Base-by-base conservation (phyloP, 2,888 invertebrate genomes). In the Chrysotoxum bicinctum region DNA sequence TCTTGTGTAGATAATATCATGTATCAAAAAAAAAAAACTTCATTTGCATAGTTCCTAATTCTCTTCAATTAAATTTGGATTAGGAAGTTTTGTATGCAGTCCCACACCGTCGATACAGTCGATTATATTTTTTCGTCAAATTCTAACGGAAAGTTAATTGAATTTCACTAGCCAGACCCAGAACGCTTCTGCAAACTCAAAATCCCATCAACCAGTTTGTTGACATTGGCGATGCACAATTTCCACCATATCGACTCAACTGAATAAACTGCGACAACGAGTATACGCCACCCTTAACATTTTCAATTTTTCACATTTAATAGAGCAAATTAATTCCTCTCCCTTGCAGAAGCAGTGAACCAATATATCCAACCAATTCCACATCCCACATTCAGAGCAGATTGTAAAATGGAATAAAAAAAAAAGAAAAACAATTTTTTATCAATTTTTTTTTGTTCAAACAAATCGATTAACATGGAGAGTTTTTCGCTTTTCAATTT, bases 211-310 rank as follows among this genome's bases (percentile, higher is more conserved):
- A 50, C 35, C 30, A 62, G 58, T 81, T 69, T 64, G 76, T 81
- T 81, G 76, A 81, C 76, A 70, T 50, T 75, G 62, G n/a, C 54
- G 80, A 80, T 80, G 69, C 64, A 56, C 56, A 64, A 30, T 68
- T 73, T 68, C 43, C 7, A 35, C 30, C 19, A 56, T 56, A 12
- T n/a, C 16, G 7, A 3, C 5, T n/a, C n/a, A 1, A 40, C 40
- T 37, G 5, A 10, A n/a, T 2, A n/a, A 7, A n/a, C 10, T 48
- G 45, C 45, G 45, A 45, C 4, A 10, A 6, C 10, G 16, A 3
- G 5, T 3, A 1, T 19, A n/a, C 37, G 2, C 43, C 26, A 43
- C 43, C 64, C 64, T 21, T 30, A 64, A 45, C 26, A 45, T 45
- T 45, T 45, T 64, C 60, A 60, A 10, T 60, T 60, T 64, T 64